phyloP scores from a whole-genome alignment of 2,888 invertebrate species.

The Drosophila algonquin region DNA sequence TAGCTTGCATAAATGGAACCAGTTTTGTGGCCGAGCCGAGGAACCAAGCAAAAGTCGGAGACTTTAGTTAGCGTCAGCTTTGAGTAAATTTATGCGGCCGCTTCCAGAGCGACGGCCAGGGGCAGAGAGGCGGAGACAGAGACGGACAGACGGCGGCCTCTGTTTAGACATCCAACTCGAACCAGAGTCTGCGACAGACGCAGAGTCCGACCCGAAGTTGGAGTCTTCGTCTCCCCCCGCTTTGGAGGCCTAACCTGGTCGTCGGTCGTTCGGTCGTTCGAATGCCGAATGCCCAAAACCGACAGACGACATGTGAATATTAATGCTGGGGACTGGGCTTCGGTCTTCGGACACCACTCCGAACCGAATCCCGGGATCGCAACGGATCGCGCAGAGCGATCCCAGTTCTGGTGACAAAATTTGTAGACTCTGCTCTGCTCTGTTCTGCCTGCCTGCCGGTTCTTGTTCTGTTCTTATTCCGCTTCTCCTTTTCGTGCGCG shows the following conservation, averaged over 20 bases:
- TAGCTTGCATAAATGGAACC: conserved; percentile 78
- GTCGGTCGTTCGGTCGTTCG: not conserved
- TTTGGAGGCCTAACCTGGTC: conserved; percentile 9
- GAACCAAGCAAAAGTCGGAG: conserved; percentile 55
- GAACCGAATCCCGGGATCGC: conserved; percentile 34
- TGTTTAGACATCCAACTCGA: conserved; percentile 46
- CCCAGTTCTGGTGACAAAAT: conserved; percentile 64
- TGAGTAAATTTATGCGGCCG: conserved; percentile 75
- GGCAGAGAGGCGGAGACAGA: conserved; percentile 15
- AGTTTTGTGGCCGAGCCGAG: conserved; percentile 74
- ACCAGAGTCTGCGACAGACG: conserved; percentile 3
- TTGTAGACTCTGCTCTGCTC: conserved; percentile 20
- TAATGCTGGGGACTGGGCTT: conserved; percentile 73
- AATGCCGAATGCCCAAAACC: conserved; percentile 28
- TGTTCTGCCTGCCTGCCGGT: conserved; percentile 10
- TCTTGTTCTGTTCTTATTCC: conserved; percentile 1
- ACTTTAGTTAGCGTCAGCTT: conserved; percentile 68
- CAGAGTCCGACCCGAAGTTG: conserved; percentile 14
- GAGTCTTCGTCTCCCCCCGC: not conserved
- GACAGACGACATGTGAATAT: conserved; percentile 81
- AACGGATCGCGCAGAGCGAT: conserved; percentile 42
- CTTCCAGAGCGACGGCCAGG: not conserved
- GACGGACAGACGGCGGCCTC: conserved; percentile 35
- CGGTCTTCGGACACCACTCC: conserved; percentile 11
- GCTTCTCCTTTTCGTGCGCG: conserved; percentile 36